A percentile compares a stretch with the other conserved stretches of the same genome.
Conservation (phyloP, 2,113 vertebrate species). For the Phodopus roborovskii region DNA sequence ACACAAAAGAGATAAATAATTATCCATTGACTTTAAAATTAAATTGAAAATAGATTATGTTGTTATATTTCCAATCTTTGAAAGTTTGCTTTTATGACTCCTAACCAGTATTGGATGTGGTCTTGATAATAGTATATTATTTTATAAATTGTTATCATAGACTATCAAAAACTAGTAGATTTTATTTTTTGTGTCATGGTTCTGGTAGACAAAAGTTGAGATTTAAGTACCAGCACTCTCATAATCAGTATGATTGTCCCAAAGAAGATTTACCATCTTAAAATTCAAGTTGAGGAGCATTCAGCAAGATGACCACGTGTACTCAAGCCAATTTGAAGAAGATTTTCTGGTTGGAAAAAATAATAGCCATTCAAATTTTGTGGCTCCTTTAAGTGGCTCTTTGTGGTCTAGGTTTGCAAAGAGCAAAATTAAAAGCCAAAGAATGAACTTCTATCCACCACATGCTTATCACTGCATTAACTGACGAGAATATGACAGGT, state of each 20-base stretch:
- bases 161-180: background rate
- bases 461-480: background rate
- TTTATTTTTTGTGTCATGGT: background rate
- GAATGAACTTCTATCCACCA: background rate
- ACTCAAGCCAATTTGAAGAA: background rate
- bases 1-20: background rate
- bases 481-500: background rate
- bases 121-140: background rate
- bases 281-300: background rate
- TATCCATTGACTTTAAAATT: background rate
- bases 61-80: background rate
- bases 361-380: background rate
- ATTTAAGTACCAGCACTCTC: background rate
- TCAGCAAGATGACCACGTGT: background rate
- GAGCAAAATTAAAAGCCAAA: background rate
- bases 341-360: background rate
- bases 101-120: background rate
- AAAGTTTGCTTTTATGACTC: conserved; percentile 35
- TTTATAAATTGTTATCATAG: background rate
- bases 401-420: background rate
- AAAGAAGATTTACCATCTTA: background rate
- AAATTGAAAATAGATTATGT: background rate
- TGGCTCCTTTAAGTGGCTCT: background rate
- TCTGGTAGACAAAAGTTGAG: background rate
- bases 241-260: background rate